A percentile compares a stretch with the other conserved stretches of the same genome.
Conservation (phyloP, 2,797 vertebrate genomes). For the Pseudochirops corinnae region DNA sequence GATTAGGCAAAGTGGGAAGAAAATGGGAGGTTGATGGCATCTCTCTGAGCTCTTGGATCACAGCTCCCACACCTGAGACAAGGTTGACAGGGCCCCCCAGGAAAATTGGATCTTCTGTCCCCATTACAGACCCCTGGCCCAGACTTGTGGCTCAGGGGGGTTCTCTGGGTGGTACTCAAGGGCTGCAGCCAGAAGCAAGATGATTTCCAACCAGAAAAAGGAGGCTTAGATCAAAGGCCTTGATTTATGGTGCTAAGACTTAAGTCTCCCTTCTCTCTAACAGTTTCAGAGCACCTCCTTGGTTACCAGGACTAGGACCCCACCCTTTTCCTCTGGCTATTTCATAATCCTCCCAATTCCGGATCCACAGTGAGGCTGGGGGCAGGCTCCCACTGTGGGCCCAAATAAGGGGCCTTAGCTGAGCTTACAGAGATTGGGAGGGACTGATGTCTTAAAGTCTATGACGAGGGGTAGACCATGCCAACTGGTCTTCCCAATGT, state of each 20-base stretch:
- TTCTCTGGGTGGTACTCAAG: neutral
- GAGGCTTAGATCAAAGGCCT: neutral
- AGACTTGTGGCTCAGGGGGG: neutral
- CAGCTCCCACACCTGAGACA: neutral
- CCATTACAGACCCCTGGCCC: neutral
- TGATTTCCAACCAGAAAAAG: neutral
- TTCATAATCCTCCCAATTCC: neutral
- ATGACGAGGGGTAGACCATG: neutral
- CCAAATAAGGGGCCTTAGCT: neutral
- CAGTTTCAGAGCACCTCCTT: neutral
- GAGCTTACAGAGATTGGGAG: neutral
- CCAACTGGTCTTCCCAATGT: neutral
- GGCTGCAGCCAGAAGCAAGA: neutral
- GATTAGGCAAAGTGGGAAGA: neutral
- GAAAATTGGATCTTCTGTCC: neutral
- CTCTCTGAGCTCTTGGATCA: neutral
- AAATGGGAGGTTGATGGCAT: neutral
- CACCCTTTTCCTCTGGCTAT: neutral
- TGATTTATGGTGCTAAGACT: neutral
- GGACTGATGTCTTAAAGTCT: neutral
- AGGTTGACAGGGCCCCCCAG: neutral
- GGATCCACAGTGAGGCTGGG: neutral
- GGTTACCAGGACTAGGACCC: neutral
- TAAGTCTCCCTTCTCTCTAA: neutral
- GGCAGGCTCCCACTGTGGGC: neutral